Evolutionary conservation across 30 jellyfish, hydroid and myxozoan genomes (phyloP).

Genomic region (Cassiopea xamachana): DNA sequence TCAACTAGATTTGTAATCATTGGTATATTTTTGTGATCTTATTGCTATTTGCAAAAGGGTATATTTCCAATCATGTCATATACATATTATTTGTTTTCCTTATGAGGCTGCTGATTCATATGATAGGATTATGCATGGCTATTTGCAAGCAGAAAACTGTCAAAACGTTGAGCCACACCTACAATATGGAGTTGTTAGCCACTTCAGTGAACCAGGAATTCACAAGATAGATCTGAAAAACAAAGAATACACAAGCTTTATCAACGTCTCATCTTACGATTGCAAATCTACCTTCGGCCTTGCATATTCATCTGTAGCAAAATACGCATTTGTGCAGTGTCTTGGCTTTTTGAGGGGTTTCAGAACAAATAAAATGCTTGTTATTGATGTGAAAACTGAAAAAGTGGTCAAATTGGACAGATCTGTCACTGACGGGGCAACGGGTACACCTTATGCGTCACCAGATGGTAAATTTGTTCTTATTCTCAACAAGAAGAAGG

Average conservation of each 20-base stretch:
- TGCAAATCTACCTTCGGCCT: conserved; percentile 48
- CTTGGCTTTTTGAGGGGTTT: conserved; percentile 42
- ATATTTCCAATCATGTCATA: no score
- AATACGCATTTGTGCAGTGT: conserved; percentile 52
- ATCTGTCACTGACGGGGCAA: conserved; percentile 25
- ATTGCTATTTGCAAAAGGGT: no score
- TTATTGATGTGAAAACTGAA: conserved; percentile 25
- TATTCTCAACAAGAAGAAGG: conserved; percentile 25
- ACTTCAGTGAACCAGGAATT: conserved; percentile 49
- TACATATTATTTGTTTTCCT: neutral
- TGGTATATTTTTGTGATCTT: no score
- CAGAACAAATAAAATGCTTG: neutral
- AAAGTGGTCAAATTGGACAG: conserved; percentile 17
- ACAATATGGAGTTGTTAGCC: conserved; percentile 39
- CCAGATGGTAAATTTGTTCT: conserved; percentile 52
- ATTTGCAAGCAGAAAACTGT: conserved; percentile 48
- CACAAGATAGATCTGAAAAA: conserved; percentile 33
- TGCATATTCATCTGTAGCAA: conserved; percentile 19
- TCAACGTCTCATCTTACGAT: conserved; percentile 19
- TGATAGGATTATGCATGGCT: conserved; percentile 43
- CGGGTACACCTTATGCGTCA: conserved; percentile 39
- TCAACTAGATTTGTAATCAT: no score
- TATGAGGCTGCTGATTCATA: conserved; percentile 42
- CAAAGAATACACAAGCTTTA: conserved; percentile 15
- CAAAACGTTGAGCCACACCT: conserved; percentile 15